Evolutionary conservation across 2,888 invertebrate genomes (phyloP).

Genomic region (Liodrosophila aerea): DNA sequence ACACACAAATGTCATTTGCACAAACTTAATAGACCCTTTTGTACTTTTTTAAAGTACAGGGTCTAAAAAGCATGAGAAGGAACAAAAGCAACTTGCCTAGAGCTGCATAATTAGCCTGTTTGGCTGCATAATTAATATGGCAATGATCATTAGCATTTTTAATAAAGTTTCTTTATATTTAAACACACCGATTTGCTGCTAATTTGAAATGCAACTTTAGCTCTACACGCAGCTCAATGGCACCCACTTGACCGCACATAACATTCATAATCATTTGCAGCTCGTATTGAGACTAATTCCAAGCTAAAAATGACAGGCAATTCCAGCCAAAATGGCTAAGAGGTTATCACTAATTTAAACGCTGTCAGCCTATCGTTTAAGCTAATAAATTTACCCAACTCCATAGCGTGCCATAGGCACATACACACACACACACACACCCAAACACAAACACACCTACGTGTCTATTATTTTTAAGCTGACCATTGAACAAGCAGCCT

Average conservation of each 20-base stretch:
- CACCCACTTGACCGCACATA: background rate
- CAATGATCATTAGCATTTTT: no score
- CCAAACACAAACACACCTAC: constrained; percentile 28
- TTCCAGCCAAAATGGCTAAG: constrained; percentile 26
- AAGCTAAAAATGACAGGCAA: background rate
- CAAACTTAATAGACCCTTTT: no score
- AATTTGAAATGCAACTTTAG: no score
- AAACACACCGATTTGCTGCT: no score
- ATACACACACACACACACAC: constrained; percentile 19
- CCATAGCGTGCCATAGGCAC: constrained; percentile 8
- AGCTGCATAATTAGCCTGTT: no score
- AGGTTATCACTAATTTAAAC: constrained; percentile 42
- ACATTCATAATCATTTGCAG: constrained; percentile 14
- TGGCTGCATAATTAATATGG: no score
- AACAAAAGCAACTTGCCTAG: no score
- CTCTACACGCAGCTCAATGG: no score
- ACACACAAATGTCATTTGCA: no score
- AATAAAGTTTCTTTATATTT: no score
- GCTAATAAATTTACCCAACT: constrained; percentile 36
- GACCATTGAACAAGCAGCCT: constrained; percentile 39
- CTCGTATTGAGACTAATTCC: constrained; percentile 13
- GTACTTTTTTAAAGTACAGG: no score
- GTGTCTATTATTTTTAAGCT: constrained; percentile 31
- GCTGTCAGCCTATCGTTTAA: constrained; percentile 25
- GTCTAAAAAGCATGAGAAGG: no score